Evolutionary conservation across 2,113 vertebrate species (phyloP).

Genomic region (Sclerurus mexicanus): DNA sequence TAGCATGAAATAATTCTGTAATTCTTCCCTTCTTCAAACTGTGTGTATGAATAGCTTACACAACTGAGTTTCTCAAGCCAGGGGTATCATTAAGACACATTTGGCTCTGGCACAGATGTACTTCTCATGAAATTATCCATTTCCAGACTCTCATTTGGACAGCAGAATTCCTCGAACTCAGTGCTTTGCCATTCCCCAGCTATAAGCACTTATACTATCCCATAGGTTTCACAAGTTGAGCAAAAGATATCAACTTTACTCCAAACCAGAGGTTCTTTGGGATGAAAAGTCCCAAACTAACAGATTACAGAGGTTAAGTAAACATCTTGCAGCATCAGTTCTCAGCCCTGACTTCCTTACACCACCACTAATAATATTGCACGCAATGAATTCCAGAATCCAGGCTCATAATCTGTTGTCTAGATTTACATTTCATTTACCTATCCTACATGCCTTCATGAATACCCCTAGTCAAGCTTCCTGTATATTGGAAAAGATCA

Average conservation of each 20-base stretch:
- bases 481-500: not conserved
- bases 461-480: not conserved
- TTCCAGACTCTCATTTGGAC: not conserved
- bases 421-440: not conserved
- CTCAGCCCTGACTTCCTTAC: not conserved
- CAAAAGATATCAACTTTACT: not conserved
- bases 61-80: not conserved
- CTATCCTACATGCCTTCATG: not conserved
- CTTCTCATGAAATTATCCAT: not conserved
- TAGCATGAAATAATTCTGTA: not conserved
- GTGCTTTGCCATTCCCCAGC: not conserved
- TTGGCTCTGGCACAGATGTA: not conserved
- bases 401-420: not conserved
- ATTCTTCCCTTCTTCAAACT: not conserved
- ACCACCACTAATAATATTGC: not conserved
- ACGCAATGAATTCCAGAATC: not conserved
- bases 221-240: not conserved
- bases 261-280: not conserved
- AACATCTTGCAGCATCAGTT: not conserved
- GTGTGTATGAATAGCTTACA: not conserved
- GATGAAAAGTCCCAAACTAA: not conserved
- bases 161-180: not conserved
- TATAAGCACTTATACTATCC: not conserved
- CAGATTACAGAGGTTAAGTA: not conserved
- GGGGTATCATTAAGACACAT: not conserved